Conservation (phyloP, 1,140 invertebrate species). For the Drosophila baimaii region DNA sequence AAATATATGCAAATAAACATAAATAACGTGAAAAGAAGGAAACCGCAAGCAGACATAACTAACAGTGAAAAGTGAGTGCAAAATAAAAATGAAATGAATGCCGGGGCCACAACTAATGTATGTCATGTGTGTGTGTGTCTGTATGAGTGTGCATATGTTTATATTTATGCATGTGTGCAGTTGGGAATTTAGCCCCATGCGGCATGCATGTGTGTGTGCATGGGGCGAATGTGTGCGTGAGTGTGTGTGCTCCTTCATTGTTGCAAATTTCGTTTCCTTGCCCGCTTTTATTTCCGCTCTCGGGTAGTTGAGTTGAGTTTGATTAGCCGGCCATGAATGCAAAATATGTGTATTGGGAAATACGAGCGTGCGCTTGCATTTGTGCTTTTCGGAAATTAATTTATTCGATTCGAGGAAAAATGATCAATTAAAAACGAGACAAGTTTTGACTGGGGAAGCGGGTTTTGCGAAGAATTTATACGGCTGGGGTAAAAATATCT, state of each 20-base stretch:
- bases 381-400: conserved; percentile 7
- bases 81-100: conserved; percentile 63
- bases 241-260: conserved; percentile 37
- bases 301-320: conserved; percentile 36
- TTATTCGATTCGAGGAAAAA: neutral
- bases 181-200: neutral
- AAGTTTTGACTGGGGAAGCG: neutral
- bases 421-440: neutral
- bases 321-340: conserved; percentile 35
- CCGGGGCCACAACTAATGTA: conserved; percentile 51
- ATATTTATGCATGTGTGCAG: conserved; percentile 41
- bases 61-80: conserved; percentile 74
- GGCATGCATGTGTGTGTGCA: neutral
- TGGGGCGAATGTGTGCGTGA: conserved; percentile 13
- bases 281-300: conserved; percentile 40
- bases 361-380: conserved; percentile 2
- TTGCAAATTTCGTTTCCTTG: conserved; percentile 49
- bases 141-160: conserved; percentile 27
- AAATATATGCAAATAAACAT: conserved; percentile 68
- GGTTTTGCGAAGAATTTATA: neutral
- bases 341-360: conserved; percentile 20
- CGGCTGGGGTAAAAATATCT: neutral
- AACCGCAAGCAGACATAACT: conserved; percentile 78
- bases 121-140: conserved; percentile 19
- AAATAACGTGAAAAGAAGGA: conserved; percentile 73